Percentiles rank a stretch among this genome's conserved stretches.
These are phyloP conservation scores for Nilaparvata lugens DNA, from an alignment of 1,140 invertebrate species.

Conservation along the genomic window DNA sequence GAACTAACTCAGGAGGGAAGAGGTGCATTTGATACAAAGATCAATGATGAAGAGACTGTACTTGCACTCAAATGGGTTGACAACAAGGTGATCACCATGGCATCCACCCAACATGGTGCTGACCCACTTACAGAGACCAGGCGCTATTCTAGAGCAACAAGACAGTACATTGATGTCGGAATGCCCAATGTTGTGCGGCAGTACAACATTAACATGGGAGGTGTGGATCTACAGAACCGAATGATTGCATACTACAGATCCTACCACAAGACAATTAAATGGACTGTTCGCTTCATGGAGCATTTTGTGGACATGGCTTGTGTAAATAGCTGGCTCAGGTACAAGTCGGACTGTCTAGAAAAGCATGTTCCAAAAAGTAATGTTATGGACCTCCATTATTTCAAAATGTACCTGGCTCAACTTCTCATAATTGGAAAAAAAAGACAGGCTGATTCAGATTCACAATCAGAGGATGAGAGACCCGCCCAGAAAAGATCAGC, in stretches of 20 bases:
- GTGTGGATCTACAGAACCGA: neutral
- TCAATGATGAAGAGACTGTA: neutral
- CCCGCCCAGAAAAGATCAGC: constrained; percentile 3
- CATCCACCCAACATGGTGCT: constrained; percentile 1
- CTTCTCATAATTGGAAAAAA: neutral
- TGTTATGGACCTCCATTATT: constrained; percentile 8
- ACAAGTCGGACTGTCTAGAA: neutral
- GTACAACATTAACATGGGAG: too few species aligned
- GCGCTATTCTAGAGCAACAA: neutral
- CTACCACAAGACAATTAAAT: constrained; percentile 8
- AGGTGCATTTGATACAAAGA: constrained; percentile 4
- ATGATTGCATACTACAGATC: constrained; percentile 6
- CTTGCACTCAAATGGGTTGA: constrained; percentile 11
- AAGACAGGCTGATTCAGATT: neutral
- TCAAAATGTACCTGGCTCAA: constrained; percentile 8
- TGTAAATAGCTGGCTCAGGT: constrained; percentile 5
- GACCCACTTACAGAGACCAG: neutral
- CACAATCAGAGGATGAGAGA: neutral
- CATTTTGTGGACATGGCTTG: constrained; percentile 1
- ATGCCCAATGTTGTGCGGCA: too few species aligned
- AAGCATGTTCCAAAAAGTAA: neutral
- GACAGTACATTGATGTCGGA: too few species aligned
- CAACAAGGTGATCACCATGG: constrained; percentile 6
- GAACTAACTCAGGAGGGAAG: neutral
- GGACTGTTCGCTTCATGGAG: constrained; percentile 7